Evolutionary conservation across 2,113 vertebrate species (phyloP).

Genomic region (Probosciger aterrimus): DNA sequence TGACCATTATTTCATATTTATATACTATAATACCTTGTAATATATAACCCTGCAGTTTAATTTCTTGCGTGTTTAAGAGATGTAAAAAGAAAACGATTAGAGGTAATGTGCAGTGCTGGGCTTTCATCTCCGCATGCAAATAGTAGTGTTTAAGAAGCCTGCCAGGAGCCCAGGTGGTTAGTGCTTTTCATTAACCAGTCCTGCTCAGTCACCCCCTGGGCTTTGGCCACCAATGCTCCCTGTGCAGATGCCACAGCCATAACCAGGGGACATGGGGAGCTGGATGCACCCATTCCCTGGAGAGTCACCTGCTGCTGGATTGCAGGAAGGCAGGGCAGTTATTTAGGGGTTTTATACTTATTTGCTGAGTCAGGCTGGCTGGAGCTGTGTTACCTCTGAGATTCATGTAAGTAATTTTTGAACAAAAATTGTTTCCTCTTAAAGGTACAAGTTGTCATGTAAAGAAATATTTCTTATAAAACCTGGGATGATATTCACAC

Average conservation of each 20-base stretch:
- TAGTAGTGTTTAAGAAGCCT: background rate
- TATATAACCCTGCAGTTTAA: background rate
- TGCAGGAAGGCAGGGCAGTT: background rate
- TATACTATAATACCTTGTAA: background rate
- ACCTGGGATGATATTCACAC: background rate
- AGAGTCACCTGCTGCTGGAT: background rate
- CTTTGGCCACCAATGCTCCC: rapidly evolving
- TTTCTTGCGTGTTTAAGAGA: background rate
- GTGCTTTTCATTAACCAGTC: background rate
- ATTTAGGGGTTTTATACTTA: background rate
- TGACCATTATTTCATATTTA: background rate
- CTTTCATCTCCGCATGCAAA: background rate
- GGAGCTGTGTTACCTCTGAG: background rate
- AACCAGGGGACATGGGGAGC: background rate
- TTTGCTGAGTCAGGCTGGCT: background rate
- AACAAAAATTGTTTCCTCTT: background rate
- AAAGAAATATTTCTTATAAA: background rate
- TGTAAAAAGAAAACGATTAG: background rate
- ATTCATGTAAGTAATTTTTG: background rate
- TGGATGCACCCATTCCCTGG: background rate
- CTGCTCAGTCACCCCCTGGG: background rate
- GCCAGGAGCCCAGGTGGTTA: background rate
- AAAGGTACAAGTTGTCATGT: background rate
- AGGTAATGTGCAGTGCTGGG: background rate
- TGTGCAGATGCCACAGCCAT: no score